Percentiles rank a stretch among this genome's conserved stretches.
Evolutionary conservation across 2,888 invertebrate species (phyloP).

Genomic region (Euclidia mi): DNA sequence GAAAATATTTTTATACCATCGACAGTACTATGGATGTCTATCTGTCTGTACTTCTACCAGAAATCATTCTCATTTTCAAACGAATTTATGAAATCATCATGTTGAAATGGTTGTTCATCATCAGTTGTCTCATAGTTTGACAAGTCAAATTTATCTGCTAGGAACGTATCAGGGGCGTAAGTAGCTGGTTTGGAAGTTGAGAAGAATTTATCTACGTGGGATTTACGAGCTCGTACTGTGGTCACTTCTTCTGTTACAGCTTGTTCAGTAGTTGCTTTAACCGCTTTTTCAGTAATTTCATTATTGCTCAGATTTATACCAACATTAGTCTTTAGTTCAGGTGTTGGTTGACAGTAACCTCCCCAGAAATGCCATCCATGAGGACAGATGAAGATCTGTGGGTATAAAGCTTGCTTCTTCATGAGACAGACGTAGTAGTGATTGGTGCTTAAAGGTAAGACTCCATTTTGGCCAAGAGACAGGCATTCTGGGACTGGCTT

Average conservation of each 20-base stretch:
- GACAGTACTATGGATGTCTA: too few relatives aligned
- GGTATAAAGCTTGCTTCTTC: conserved; percentile 66
- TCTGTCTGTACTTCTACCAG: conserved; percentile 36
- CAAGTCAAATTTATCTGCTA: conserved; percentile 82
- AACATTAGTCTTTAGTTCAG: conserved; percentile 38
- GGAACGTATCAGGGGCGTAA: conserved; percentile 77
- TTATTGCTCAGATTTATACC: background rate
- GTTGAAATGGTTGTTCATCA: conserved; percentile 54
- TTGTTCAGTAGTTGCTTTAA: too few relatives aligned
- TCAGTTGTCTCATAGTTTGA: conserved; percentile 75
- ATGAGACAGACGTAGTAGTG: conserved; percentile 83
- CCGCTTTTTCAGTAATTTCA: too few relatives aligned
- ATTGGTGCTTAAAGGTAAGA: conserved; percentile 70
- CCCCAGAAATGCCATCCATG: conserved; percentile 82
- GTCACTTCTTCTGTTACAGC: conserved; percentile 8
- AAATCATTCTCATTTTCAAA: conserved; percentile 67
- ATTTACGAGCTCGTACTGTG: conserved; percentile 43
- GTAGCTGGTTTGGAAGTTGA: conserved; percentile 77
- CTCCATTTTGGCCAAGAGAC: conserved; percentile 74
- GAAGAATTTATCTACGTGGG: conserved; percentile 70
- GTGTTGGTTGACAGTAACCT: conserved; percentile 76
- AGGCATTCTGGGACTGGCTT: conserved; percentile 75
- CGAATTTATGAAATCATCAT: conserved; percentile 67
- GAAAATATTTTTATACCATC: too few relatives aligned
- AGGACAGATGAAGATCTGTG: conserved; percentile 84